Base-by-base conservation (phyloP, 1,140 invertebrate genomes). In the Aleiodes sp. region DNA sequence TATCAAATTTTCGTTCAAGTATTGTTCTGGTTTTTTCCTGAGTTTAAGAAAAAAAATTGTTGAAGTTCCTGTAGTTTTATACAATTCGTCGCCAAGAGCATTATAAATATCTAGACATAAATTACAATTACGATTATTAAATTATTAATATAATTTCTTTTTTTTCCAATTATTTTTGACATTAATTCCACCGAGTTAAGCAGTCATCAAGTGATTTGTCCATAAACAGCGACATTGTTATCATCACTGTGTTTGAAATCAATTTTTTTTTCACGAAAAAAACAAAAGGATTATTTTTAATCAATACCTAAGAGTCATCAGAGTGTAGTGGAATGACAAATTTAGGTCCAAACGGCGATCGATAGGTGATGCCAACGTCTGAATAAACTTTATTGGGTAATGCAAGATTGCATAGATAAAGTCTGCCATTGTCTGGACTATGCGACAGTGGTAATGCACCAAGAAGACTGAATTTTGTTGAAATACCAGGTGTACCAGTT, bases 381-480 rank as follows among this genome's bases (percentile, higher is more conserved):
- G 87, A 84, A 84, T 93, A 96, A 39, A 96, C 88, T 78, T 90
- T 89, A 66, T 91, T 87, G 12, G 95, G 95, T 78, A 96, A 89
- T 66, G 92, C 93, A 74, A 97, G 87, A 86, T 96, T 95, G 82
- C 93, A 95, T 64, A 97, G 88, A 85, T 96, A 96, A 66, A 96
- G 85, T 85, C 93, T 92, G 41, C 94, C 94, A 84, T 92, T 92
- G 62, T 88, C 88, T 61, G 87, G 80, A 62, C 88, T 88, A 80
- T 92, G 91, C 71, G 91, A 89, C 9, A 94, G 85, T 46, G 95
- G 95, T 80, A 96, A 86, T 39, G 90, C 91, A 57, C 92, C 91
- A 67, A 92, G 79, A 65, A 96, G 84, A 61, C 92, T 91, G 80
- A 91, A 94, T 85, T 95, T 95, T 52, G 91, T 88, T 28, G 87